A percentile compares a stretch with the other conserved stretches of the same genome.
Conservation (phyloP, 2,797 vertebrate genomes). For the Acanthornis magna region DNA sequence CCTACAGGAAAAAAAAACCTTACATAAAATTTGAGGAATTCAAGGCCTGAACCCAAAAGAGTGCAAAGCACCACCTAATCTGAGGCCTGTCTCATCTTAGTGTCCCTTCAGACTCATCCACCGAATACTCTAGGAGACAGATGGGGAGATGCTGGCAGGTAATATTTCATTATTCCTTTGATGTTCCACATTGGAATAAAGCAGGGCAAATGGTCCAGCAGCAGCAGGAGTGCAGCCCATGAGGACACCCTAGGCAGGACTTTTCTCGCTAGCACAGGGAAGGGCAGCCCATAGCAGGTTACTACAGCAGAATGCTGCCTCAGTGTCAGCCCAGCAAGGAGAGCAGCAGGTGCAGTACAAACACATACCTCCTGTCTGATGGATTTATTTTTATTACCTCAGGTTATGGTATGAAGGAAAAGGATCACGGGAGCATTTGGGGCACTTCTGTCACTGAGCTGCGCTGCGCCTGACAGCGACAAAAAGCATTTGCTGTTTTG, state of each 20-base stretch:
- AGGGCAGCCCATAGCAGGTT: rapidly evolving
- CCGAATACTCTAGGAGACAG: background rate
- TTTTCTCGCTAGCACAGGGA: background rate
- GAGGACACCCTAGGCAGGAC: rapidly evolving
- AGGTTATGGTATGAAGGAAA: background rate
- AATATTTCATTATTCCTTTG: background rate
- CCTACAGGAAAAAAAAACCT: rapidly evolving
- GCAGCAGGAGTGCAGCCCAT: background rate
- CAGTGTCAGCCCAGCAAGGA: background rate
- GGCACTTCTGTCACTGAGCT: background rate
- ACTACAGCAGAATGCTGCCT: background rate
- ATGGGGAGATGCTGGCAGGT: background rate
- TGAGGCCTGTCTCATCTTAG: background rate
- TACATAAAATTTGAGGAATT: background rate
- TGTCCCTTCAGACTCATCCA: background rate
- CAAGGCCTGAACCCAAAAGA: background rate
- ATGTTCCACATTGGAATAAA: background rate
- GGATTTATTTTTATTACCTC: background rate
- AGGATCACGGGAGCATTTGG: background rate
- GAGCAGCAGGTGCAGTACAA: background rate
- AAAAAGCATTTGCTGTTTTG: background rate
- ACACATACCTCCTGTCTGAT: background rate
- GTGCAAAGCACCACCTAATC: background rate
- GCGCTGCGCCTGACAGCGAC: background rate
- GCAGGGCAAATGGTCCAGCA: background rate